These are phyloP conservation scores for Esperia sulphurella DNA, from an alignment of 2,888 invertebrate species.

Conservation along the genomic window DNA sequence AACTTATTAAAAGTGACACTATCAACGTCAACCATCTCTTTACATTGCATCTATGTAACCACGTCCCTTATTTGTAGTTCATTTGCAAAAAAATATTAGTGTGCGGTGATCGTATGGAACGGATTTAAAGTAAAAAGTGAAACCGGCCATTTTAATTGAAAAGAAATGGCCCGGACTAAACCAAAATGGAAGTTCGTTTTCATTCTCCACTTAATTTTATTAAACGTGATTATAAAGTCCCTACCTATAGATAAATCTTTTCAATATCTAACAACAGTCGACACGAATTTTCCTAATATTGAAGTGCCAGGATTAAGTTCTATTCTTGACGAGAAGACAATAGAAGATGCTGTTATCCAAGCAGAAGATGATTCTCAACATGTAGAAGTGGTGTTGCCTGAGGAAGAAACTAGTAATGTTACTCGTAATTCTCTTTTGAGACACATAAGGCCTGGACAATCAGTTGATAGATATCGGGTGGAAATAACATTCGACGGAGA, in stretches of 20 bases:
- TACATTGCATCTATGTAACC: slow-evolving; percentile 3
- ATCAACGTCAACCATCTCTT: slow-evolving; percentile 5
- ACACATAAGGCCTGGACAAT: slow-evolving; percentile 46
- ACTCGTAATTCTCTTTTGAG: slow-evolving; percentile 6
- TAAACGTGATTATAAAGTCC: slow-evolving; percentile 10
- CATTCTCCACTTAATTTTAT: slow-evolving; percentile 3
- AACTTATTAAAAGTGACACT: slow-evolving; percentile 4
- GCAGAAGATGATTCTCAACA: background rate
- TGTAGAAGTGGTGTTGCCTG: background rate
- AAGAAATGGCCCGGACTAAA: slow-evolving; percentile 11
- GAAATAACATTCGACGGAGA: slow-evolving; percentile 31
- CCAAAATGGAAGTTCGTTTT: slow-evolving; percentile 9
- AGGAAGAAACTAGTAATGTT: background rate
- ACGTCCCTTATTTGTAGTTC: background rate
- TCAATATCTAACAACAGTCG: background rate
- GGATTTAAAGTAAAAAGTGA: slow-evolving; percentile 4
- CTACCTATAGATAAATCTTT: slow-evolving; percentile 8
- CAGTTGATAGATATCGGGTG: slow-evolving; percentile 31
- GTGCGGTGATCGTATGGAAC: slow-evolving; percentile 6
- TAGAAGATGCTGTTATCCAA: background rate
- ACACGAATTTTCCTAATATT: slow-evolving; percentile 1
- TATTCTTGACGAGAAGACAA: background rate
- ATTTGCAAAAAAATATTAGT: slow-evolving; percentile 1
- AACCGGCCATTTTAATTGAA: slow-evolving; percentile 9
- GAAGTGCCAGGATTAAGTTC: background rate